phyloP scores from a whole-genome alignment of 2,113 vertebrate genomes.

The Illadopsis cleaveri region DNA sequence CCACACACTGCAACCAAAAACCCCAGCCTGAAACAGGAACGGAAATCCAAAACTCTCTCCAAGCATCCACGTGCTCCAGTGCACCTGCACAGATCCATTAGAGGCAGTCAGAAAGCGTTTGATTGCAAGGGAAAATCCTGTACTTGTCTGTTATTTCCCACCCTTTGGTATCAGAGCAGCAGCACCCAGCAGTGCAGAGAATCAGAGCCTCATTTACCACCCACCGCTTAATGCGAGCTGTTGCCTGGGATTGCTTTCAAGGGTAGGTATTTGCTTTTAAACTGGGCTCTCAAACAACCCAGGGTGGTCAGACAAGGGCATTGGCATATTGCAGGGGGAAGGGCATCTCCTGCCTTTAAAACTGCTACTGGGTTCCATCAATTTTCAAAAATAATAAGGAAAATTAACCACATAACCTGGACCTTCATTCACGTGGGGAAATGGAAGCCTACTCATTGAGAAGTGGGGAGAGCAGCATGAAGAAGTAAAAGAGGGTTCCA shows the following conservation, averaged over 20 bases:
- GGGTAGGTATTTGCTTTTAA: neutral
- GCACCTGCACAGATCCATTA: neutral
- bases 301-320: neutral
- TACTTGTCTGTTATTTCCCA: neutral
- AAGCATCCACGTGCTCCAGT: neutral
- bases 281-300: neutral
- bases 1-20: neutral
- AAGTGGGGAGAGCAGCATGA: neutral
- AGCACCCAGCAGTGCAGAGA: neutral
- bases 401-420: neutral
- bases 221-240: neutral
- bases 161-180: neutral
- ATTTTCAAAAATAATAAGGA: neutral
- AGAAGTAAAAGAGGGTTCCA: neutral
- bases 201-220: conserved; percentile 8
- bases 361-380: neutral
- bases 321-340: neutral
- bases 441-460: neutral
- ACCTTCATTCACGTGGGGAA: neutral
- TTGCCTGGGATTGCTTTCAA: neutral
- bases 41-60: neutral
- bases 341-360: neutral
- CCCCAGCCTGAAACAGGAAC: neutral
- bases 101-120: neutral
- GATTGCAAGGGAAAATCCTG: neutral